Base-by-base conservation (phyloP, 1,140 invertebrate genomes). In the Oscheius sp. region DNA sequence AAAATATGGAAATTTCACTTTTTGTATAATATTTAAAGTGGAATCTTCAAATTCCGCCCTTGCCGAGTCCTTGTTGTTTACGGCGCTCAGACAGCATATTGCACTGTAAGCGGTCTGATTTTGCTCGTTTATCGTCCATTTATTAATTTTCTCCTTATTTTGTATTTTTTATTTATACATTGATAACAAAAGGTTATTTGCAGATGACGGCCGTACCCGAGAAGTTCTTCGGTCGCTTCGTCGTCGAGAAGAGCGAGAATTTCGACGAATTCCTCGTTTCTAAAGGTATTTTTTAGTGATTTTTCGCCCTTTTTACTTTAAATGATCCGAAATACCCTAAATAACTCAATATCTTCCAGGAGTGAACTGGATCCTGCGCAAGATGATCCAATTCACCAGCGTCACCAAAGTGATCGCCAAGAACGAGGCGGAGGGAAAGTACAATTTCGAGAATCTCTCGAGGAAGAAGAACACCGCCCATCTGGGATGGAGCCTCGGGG, bases 301-400 rank as follows among this genome's bases (percentile, higher is more conserved):
- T 32, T 29, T 67, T 3, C 2, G 20, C 7, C 7, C 2, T 32
- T 52, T 80, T 69, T 26, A 18, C 18, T 45, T 65, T 52, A 49
- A 52, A 65, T 49, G n/a, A n/a, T n/a, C n/a, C n/a, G n/a, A n/a
- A n/a, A n/a, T n/a, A n/a, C n/a, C n/a, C 7, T 29, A 20, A 29
- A n/a, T 63, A 26, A 28, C 59, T 67, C 42, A 68, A 55, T 31
- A n/a, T 71, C n/a, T n/a, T n/a, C 23, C 45, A 80, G 79, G 80
- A 26, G 80, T 82, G 26, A 76, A 76, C 61, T 83, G 83, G 83
- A 65, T 83, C 61, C 34, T 84, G 1, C 70, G 81, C 26, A 84
- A 83, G 71, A 74, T 84, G 76, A 83, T 83, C 72, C 63, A 75
- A 20, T 59, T 85, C 35, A 58, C 76, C 13, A 75, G 79, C 3